Conservation (phyloP, 2,797 vertebrate genomes). For the Echiichthys vipera region DNA sequence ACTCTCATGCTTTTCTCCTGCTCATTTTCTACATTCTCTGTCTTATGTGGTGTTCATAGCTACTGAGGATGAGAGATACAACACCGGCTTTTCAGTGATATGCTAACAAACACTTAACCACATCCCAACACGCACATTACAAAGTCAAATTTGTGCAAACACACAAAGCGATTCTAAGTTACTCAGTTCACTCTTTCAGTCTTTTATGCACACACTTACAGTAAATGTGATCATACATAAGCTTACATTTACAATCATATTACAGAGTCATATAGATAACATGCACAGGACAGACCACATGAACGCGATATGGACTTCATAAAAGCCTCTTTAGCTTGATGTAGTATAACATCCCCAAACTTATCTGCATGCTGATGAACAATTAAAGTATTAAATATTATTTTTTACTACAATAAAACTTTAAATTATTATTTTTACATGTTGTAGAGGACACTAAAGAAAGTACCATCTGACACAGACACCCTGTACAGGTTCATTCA, state of each 20-base stretch:
- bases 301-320: background rate
- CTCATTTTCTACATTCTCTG: constrained; percentile 27
- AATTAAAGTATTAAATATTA: background rate
- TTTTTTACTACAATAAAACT: background rate
- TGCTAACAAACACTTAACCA: constrained; percentile 55
- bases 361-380: background rate
- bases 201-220: background rate
- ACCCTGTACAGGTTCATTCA: background rate
- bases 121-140: constrained; percentile 46
- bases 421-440: background rate
- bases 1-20: constrained; percentile 18
- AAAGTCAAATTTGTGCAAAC: constrained; percentile 3
- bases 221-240: background rate
- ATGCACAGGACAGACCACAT: background rate
- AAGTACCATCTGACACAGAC: background rate
- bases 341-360: background rate
- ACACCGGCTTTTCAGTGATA: constrained; percentile 59
- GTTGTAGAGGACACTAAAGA: background rate
- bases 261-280: background rate
- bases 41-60: constrained; percentile 54
- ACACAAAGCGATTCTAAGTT: background rate
- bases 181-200: background rate
- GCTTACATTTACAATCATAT: background rate
- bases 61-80: constrained; percentile 50
- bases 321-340: background rate